These are phyloP conservation scores for Siniperca scherzeri DNA, from an alignment of 2,797 vertebrate species.

Conservation along the genomic window DNA sequence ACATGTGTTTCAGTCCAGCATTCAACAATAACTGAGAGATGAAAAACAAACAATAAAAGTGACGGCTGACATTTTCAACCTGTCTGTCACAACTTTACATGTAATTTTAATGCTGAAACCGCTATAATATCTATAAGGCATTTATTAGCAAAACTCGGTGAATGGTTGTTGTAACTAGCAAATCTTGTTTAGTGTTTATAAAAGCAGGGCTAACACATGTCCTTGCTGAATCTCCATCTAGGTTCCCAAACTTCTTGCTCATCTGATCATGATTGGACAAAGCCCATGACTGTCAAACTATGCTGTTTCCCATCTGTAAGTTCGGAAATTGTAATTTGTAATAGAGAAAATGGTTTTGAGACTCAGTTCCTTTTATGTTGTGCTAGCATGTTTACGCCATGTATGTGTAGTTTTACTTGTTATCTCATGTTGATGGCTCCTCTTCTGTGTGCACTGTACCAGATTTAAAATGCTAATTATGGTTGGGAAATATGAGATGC, in stretches of 20 bases:
- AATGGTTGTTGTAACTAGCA: not conserved
- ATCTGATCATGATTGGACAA: conserved; percentile 25
- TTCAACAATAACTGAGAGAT: conserved; percentile 15
- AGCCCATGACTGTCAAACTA: not conserved
- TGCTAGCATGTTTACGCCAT: not conserved
- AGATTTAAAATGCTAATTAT: conserved; percentile 10
- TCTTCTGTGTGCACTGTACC: not conserved
- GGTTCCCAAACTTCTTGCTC: not conserved
- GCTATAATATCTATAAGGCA: not conserved
- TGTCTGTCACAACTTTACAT: not conserved
- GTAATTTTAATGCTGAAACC: not conserved
- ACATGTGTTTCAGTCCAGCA: not conserved
- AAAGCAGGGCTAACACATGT: conserved; percentile 11
- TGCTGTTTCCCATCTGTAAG: conserved; percentile 6
- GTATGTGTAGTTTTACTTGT: not conserved
- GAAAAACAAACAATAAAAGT: conserved; percentile 21
- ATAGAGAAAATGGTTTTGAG: not conserved
- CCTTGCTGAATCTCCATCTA: not conserved
- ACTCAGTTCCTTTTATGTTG: not conserved
- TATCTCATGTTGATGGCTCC: not conserved
- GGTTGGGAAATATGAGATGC: not conserved
- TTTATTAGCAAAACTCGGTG: not conserved
- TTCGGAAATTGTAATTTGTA: conserved; percentile 12
- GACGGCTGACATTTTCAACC: conserved; percentile 39
- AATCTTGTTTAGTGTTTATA: not conserved